phyloP scores from a whole-genome alignment of 2,113 vertebrate genomes.

The Dipodomys merriami region DNA sequence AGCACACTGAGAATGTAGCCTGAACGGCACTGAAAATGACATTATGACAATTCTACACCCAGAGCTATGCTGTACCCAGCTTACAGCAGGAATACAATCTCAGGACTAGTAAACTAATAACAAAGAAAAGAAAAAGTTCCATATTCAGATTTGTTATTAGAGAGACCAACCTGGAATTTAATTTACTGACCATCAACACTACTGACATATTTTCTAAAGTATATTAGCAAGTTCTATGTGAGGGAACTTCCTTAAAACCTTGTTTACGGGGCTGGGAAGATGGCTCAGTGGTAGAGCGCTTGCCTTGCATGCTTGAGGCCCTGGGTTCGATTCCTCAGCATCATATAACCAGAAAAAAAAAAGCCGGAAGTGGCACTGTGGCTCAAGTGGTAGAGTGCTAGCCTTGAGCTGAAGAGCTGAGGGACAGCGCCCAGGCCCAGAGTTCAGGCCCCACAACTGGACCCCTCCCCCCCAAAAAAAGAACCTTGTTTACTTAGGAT shows the following conservation, averaged over 20 bases:
- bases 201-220: neutral
- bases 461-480: too few species aligned
- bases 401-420: too few species aligned
- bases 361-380: too few species aligned
- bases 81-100: neutral
- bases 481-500: neutral
- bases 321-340: too few species aligned
- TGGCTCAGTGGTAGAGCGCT: too few species aligned
- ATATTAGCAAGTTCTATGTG: neutral
- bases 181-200: neutral
- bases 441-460: too few species aligned
- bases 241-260: neutral
- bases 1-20: conserved; percentile 6
- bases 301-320: too few species aligned
- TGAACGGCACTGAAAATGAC: neutral
- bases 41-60: neutral
- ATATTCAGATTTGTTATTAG: neutral
- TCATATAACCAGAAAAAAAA: too few species aligned
- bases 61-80: neutral
- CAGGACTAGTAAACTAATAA: neutral
- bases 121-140: neutral
- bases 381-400: too few species aligned
- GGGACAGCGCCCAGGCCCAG: too few species aligned
- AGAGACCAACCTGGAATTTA: neutral
- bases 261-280: neutral